Base-by-base conservation (phyloP, 2,888 invertebrate genomes). In the Camponotus fellah region DNA sequence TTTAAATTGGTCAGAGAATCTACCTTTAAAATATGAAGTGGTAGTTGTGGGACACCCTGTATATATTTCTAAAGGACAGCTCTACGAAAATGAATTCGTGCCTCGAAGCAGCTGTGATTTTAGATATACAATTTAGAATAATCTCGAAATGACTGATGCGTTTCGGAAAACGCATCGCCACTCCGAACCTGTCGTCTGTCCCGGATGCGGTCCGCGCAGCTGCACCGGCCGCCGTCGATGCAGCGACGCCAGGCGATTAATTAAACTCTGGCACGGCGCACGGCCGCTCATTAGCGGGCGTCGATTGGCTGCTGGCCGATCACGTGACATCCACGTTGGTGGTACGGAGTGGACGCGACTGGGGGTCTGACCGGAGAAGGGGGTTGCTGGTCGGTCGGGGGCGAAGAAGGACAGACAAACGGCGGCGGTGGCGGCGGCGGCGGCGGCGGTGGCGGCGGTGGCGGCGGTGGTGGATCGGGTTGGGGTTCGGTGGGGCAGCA, bases 231-330 rank as follows among this genome's bases (percentile, higher is more conserved):
- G 77, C 49, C 83, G 65, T 64, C 75, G 85, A 71, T 77, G 83
- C 76, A 75, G 66, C 76, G 49, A n/a, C n/a, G 71, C 72, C 85
- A 65, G 83, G 87, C 87, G 84, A 90, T 90, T 90, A 90, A 90
- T 90, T 90, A 90, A 87, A 88, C 86, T 87, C 62, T 88, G 88
- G 90, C 81, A 83, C 86, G 72, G 85, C 85, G 66, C 46, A 65
- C 76, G 81, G 81, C 85, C 82, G 88, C 92, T 94, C 93, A 94
- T 94, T 93, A 94, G 91, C 87, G 91, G 88, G 90, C 92, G 93
- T 93, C 92, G 94, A 94, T 94, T 94, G 94, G 94, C 92, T 91
- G 91, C 80, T 86, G 89, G 86, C 87, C 86, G 90, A 91, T 92
- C 92, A 92, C 92, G 92, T 93, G 92, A 91, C 85, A 88, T 80